Base-by-base conservation (phyloP, 1,140 invertebrate genomes). In the Halictus rubicundus region DNA sequence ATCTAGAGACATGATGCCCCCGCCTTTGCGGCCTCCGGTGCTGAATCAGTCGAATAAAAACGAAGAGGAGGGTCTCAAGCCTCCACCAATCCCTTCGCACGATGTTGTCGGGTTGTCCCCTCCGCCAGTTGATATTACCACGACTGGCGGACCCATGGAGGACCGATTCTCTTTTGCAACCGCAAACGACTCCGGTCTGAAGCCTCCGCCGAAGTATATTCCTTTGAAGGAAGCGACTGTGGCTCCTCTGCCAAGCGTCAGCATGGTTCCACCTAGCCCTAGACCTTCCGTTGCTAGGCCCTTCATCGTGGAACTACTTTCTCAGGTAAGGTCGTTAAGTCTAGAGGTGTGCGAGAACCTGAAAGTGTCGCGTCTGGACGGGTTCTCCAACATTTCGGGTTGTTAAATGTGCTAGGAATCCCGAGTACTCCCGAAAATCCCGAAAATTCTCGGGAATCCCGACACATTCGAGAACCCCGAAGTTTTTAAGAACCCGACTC, bases 101-200 rank as follows among this genome's bases (percentile, higher is more conserved):
- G 90, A 92, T 8, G 92, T 93, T 27, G 82, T 93, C 27, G 92
- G 92, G 37, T 78, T 93, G 42, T 92, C 91, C 19, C 92, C 92
- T 60, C 92, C 92, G 10, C 91, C 91, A 0, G 80, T 92, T 4
- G 86, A 90, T 19, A 90, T 91, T 32, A 92, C 89, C 4, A 91
- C 90, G 0, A 91, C 91, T 16, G 86, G 81, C 63, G 71, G 82
- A 59, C 81, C 87, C 19, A 83, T 81, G 60, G 84, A 86, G 0
- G 82, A 87, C 63, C 80, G 87, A 71, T 76, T 85, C 10, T 54
- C 65, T 0, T 76, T 82, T 27, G 69, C 57, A 16, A 80, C 65
- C 16, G 37, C 81, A 0, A 85, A 89, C 21, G 88, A 92, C 42
- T 87, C 89, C 42, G 91, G 89, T 0, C 80, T 92, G 19, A 89